Percentiles rank a stretch among this genome's conserved stretches.
These are phyloP conservation scores for Urophycis tenuis DNA, from an alignment of 2,797 vertebrate genomes.

Conservation along the genomic window DNA sequence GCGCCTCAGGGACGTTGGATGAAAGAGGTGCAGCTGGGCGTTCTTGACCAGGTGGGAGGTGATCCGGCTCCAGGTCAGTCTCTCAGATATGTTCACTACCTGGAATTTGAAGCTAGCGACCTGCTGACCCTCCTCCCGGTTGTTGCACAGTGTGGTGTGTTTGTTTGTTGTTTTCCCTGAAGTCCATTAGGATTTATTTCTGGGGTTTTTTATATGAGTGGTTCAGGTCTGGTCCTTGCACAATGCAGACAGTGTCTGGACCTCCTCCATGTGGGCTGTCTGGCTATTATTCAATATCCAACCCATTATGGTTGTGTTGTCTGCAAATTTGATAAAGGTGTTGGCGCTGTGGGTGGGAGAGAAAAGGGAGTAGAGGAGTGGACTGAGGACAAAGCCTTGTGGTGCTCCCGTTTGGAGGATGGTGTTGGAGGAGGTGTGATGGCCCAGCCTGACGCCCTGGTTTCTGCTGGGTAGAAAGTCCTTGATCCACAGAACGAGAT, in stretches of 20 bases:
- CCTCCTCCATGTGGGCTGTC: neutral
- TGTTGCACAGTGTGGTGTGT: neutral
- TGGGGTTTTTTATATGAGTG: neutral
- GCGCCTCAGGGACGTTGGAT: neutral
- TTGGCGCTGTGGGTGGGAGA: neutral
- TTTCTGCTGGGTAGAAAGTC: neutral
- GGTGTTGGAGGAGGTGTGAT: neutral
- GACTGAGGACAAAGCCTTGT: neutral
- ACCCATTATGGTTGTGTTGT: neutral
- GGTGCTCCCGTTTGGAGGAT: neutral
- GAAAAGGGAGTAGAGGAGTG: neutral
- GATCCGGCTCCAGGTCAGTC: neutral
- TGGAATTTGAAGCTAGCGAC: neutral
- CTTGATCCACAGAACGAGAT: neutral
- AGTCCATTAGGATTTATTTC: neutral
- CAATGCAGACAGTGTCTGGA: neutral
- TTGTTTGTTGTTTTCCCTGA: slow-evolving; percentile 3
- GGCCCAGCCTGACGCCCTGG: neutral
- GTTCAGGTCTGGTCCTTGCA: neutral
- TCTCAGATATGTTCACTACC: neutral
- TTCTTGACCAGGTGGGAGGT: neutral
- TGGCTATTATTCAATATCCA: neutral
- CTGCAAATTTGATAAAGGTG: neutral
- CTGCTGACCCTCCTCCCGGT: neutral
- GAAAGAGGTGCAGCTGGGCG: neutral